These are phyloP conservation scores for Onychostruthus taczanowskii DNA, from an alignment of 2,113 vertebrate species.

Conservation along the genomic window DNA sequence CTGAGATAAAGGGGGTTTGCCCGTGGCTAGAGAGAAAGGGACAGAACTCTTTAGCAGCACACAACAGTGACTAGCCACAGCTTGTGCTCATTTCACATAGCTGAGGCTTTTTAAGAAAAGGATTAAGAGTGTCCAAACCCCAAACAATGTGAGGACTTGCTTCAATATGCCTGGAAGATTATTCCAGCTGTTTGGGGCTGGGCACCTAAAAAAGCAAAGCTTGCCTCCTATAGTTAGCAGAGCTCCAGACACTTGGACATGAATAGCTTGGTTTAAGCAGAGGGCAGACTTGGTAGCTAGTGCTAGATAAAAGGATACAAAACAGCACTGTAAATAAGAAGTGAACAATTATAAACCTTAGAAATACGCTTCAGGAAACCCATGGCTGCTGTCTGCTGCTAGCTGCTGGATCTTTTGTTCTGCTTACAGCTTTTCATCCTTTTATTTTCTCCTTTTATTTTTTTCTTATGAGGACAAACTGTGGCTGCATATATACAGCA, in stretches of 20 bases:
- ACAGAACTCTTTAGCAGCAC: neutral
- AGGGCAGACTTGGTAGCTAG: neutral
- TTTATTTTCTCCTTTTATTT: neutral
- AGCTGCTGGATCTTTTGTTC: neutral
- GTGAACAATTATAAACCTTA: neutral
- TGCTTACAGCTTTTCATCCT: neutral
- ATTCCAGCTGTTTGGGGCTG: constrained; percentile 46
- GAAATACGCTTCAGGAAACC: neutral
- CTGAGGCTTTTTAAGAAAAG: neutral
- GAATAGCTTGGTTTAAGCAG: constrained; percentile 6
- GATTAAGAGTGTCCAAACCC: constrained; percentile 30
- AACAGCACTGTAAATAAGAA: neutral
- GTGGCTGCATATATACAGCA: neutral
- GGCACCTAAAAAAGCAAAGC: neutral
- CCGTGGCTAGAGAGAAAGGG: neutral
- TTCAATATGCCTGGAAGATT: constrained; percentile 9
- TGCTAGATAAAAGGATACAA: neutral
- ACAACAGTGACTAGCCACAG: neutral
- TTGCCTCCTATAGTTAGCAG: neutral
- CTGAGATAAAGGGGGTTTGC: neutral
- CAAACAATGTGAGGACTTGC: neutral
- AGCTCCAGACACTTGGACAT: neutral
- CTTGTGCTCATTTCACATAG: neutral
- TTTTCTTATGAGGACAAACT: neutral
- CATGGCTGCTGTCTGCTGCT: neutral